These are phyloP conservation scores for Sitta carolinensis DNA, from an alignment of 2,797 vertebrate species.

Conservation along the genomic window DNA sequence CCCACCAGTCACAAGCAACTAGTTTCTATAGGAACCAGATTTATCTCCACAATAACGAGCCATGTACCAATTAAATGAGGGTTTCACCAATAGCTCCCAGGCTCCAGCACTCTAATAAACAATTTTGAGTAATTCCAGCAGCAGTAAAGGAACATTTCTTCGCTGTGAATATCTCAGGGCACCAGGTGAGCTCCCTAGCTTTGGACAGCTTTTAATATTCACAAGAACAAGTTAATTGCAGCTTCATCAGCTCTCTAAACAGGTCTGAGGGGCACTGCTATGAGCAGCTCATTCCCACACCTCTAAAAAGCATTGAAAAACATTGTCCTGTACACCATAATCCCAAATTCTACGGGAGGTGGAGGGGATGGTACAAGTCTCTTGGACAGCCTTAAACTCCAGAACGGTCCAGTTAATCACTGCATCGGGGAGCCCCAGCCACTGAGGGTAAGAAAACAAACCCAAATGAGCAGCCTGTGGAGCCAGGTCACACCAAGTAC, in stretches of 20 bases:
- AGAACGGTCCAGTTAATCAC: background rate
- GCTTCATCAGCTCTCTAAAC: background rate
- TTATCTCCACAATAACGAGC: constrained; percentile 8
- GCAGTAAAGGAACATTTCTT: background rate
- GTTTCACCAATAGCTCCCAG: background rate
- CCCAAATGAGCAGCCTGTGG: background rate
- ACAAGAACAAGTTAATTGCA: background rate
- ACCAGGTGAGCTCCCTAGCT: background rate
- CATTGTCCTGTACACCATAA: background rate
- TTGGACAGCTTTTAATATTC: background rate
- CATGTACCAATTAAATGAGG: background rate
- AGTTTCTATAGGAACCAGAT: constrained; percentile 37
- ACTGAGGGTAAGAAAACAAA: constrained; percentile 10
- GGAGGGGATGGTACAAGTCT: background rate
- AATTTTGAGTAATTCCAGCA: background rate
- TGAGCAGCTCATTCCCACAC: background rate
- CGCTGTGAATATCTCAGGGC: accelerated
- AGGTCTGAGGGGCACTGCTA: background rate
- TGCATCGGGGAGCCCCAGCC: background rate
- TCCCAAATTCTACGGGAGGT: background rate
- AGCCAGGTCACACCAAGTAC: background rate
- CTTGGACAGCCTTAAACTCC: background rate
- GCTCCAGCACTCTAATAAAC: background rate
- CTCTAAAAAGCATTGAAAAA: background rate
- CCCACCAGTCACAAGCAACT: background rate